Evolutionary conservation across 2,113 vertebrate genomes (phyloP).

Genomic region (Pundamilia nyererei): DNA sequence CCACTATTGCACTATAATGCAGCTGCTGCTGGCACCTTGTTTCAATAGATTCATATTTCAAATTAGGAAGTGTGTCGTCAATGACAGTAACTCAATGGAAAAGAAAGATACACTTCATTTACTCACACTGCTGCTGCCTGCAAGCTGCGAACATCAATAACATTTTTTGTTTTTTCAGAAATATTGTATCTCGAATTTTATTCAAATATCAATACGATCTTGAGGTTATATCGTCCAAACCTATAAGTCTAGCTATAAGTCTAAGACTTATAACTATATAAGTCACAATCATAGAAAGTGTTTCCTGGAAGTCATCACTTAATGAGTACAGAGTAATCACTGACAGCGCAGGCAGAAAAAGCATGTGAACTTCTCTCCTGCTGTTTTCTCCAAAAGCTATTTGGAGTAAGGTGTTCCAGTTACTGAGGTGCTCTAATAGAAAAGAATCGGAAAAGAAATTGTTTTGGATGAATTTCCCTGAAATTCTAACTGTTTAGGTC

Average conservation of each 20-base stretch:
- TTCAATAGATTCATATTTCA: not conserved
- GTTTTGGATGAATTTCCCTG: not conserved
- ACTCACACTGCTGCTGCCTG: not conserved
- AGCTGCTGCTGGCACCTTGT: not conserved
- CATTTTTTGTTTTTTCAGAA: not conserved
- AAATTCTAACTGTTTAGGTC: not conserved
- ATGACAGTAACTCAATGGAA: not conserved
- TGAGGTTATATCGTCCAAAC: not conserved
- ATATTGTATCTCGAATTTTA: not conserved
- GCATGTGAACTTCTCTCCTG: not conserved
- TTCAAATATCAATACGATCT: not conserved
- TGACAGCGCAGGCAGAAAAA: not conserved
- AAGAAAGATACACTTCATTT: not conserved
- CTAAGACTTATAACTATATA: not conserved
- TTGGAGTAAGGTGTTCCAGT: not conserved
- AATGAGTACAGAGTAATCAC: not conserved
- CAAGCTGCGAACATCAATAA: not conserved
- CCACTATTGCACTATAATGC: not conserved
- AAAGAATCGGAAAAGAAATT: not conserved
- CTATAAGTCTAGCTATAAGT: not conserved
- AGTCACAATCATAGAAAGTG: not conserved
- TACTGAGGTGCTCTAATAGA: not conserved
- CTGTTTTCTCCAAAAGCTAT: not conserved
- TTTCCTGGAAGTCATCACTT: not conserved
- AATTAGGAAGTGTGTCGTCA: not conserved